Evolutionary conservation across 2,113 vertebrate genomes (phyloP).

Genomic region (Leiothrix lutea): DNA sequence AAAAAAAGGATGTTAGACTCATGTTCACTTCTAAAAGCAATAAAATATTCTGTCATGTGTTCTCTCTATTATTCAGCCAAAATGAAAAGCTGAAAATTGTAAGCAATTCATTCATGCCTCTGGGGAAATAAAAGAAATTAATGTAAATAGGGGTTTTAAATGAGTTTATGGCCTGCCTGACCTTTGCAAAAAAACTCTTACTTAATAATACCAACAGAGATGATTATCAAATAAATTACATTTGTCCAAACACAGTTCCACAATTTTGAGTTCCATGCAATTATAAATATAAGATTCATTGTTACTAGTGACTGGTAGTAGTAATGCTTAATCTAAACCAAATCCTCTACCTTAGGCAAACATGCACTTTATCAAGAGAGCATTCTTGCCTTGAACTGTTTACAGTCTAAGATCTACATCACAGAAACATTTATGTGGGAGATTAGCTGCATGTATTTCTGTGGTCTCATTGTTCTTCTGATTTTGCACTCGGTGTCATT

Average conservation of each 20-base stretch:
- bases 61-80: background rate
- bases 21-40: background rate
- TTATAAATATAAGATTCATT: background rate
- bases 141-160: background rate
- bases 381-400: background rate
- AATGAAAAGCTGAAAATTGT: background rate
- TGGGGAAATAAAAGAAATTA: background rate
- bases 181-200: background rate
- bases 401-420: background rate
- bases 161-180: background rate
- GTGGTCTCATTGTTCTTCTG: background rate
- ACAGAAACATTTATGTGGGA: background rate
- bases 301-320: background rate
- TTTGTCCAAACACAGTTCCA: background rate
- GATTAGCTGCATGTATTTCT: background rate
- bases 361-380: background rate
- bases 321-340: background rate
- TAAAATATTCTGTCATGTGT: background rate
- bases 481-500: background rate
- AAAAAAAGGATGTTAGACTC: background rate
- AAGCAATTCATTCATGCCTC: background rate
- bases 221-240: conserved; percentile 28
- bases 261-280: background rate
- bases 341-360: background rate
- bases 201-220: background rate